phyloP scores from a whole-genome alignment of 1,140 invertebrate genomes.

The Caerostris darwini region DNA sequence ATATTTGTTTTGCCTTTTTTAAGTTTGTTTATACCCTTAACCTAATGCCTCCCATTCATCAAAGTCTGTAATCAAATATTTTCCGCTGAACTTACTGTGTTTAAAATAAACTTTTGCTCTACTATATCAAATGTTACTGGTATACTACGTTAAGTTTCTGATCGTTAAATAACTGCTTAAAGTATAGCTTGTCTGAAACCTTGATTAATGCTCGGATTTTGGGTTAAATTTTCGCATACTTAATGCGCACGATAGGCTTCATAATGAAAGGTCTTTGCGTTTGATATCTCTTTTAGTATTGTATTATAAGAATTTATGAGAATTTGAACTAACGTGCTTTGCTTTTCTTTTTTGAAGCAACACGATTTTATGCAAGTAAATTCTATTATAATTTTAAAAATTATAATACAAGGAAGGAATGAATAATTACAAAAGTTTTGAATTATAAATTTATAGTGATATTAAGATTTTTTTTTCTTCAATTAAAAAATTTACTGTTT shows the following conservation, averaged over 20 bases:
- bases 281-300: neutral
- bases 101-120: neutral
- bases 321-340: no score
- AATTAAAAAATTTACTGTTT: no score
- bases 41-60: neutral
- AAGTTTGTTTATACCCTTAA: neutral
- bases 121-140: neutral
- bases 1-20: neutral
- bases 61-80: neutral
- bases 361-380: no score
- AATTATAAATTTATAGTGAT: no score
- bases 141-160: neutral
- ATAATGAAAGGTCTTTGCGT: conserved; percentile 9
- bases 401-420: no score
- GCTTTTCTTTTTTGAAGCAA: no score
- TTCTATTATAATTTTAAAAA: no score
- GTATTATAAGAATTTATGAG: no score
- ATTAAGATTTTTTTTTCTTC: no score
- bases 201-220: neutral
- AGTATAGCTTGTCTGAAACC: neutral
- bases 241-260: neutral
- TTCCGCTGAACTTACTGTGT: neutral
- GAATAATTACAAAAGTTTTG: no score
- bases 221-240: neutral
- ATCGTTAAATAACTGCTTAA: neutral